Base-by-base conservation (phyloP, 2,113 vertebrate species). In the Apteryx owenii region DNA sequence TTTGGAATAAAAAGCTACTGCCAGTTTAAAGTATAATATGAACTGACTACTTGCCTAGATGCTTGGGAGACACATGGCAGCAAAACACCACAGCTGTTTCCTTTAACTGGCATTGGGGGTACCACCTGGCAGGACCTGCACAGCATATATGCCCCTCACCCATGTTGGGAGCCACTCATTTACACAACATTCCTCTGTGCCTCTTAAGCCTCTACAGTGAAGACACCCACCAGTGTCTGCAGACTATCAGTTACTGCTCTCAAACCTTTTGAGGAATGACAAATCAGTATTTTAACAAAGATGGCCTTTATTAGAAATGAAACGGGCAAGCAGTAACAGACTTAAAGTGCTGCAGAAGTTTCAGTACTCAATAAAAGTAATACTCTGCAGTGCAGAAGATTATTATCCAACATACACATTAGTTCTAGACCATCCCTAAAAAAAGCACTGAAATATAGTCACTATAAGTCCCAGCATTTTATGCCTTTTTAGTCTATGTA, bases 231-330 rank as follows among this genome's bases (percentile, higher is more conserved):
- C 62, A 89, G 80, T 17, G 80, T 38, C 89, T 66, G 75, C 71
- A 88, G 56, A n/a, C 81, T 75, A 80, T 58, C 71, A 56, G 23
- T 72, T 64, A 70, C 81, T 38, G 61, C 73, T 93, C 78, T 54
- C 66, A 81, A 60, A 87, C n/a, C 7, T 0, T 28, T 23, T 6
- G 0, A 29, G 40, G 64, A 85, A 88, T 66, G 64, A 88, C 70
- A 93, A 81, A 83, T 73, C 85, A 82, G 75, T 70, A 66, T 72
- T 77, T 62, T 66, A 77, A 85, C 71, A 93, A 89, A 77, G 85
- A 62, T 11, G 44, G 78, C 88, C 66, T 93, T 91, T 77, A 88
- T 0, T 51, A 40, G 33, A 58, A 26, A 44, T 6, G 38, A 84
- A 42, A 29, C 53, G n/a, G 38, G 50, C 61, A 84, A 64, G 71